Conservation (phyloP, 2,888 invertebrate genomes). For the Chloroclystis v-ata region DNA sequence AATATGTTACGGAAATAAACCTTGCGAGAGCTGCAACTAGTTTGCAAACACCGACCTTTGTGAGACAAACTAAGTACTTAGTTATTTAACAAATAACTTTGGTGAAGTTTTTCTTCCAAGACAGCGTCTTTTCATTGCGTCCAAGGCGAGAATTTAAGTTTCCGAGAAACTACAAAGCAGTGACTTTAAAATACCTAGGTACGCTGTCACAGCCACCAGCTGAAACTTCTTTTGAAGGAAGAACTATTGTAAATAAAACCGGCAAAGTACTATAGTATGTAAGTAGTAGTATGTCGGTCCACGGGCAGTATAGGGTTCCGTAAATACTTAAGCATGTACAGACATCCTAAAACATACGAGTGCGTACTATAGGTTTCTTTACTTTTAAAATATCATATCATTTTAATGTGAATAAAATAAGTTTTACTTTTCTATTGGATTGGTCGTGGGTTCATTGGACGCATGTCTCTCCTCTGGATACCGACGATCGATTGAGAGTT, state of each 20-base stretch:
- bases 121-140: constrained; percentile 39
- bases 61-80: constrained; percentile 33
- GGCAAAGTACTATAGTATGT: no score
- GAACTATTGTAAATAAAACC: background rate
- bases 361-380: no score
- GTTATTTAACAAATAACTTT: constrained; percentile 42
- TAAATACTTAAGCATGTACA: no score
- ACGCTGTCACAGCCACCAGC: constrained; percentile 1
- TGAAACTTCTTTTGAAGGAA: constrained; percentile 5
- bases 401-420: no score
- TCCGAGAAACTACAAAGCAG: constrained; percentile 28
- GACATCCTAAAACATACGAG: no score
- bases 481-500: no score
- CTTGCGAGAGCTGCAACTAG: constrained; percentile 34
- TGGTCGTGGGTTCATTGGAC: no score
- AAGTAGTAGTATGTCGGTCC: no score
- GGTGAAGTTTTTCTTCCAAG: constrained; percentile 40
- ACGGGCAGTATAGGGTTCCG: no score
- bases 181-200: constrained; percentile 16
- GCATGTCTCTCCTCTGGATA: no score
- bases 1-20: constrained; percentile 25
- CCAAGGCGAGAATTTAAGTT: constrained; percentile 34
- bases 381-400: no score
- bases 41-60: constrained; percentile 44
- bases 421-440: no score